Percentiles rank a stretch among this genome's conserved stretches.
Conservation (phyloP, 2,888 invertebrate genomes). For the Laspeyria flexula region DNA sequence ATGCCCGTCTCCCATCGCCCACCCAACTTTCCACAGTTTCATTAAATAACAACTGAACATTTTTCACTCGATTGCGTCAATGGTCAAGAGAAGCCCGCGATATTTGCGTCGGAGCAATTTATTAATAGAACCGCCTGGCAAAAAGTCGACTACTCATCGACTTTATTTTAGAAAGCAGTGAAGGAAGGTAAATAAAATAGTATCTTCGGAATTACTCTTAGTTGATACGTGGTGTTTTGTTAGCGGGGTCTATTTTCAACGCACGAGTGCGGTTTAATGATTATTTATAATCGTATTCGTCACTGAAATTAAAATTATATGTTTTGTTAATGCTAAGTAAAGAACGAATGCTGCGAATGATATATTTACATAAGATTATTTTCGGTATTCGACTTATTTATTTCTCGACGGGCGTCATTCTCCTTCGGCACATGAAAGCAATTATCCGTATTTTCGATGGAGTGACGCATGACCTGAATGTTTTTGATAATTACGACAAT, state of each 20-base stretch:
- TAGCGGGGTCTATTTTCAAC: conserved; percentile 69
- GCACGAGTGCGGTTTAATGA: conserved; percentile 60
- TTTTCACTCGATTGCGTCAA: conserved; percentile 83
- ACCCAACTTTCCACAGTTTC: conserved; percentile 71
- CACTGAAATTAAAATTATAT: conserved; percentile 70
- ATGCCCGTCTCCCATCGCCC: conserved; percentile 57
- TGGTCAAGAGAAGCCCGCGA: conserved; percentile 76
- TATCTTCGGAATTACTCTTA: conserved; percentile 66
- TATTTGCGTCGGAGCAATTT: conserved; percentile 78
- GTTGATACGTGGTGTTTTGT: conserved; percentile 69
- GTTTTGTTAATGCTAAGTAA: conserved; percentile 77
- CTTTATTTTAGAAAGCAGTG: conserved; percentile 77
- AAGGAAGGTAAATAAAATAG: conserved; percentile 81
- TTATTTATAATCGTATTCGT: conserved; percentile 80
- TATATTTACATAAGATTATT: conserved; percentile 79
- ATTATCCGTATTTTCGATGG: conserved; percentile 70
- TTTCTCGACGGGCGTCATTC: conserved; percentile 71
- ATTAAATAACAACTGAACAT: conserved; percentile 80
- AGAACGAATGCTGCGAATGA: conserved; percentile 65
- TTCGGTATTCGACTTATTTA: conserved; percentile 71
- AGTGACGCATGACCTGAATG: conserved; percentile 77
- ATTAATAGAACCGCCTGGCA: conserved; percentile 80
- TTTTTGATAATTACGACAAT: conserved; percentile 57
- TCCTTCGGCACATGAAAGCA: conserved; percentile 75
- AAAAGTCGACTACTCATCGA: conserved; percentile 77